These are phyloP conservation scores for Pedetes capensis DNA, from an alignment of 2,113 vertebrate species.

Conservation along the genomic window DNA sequence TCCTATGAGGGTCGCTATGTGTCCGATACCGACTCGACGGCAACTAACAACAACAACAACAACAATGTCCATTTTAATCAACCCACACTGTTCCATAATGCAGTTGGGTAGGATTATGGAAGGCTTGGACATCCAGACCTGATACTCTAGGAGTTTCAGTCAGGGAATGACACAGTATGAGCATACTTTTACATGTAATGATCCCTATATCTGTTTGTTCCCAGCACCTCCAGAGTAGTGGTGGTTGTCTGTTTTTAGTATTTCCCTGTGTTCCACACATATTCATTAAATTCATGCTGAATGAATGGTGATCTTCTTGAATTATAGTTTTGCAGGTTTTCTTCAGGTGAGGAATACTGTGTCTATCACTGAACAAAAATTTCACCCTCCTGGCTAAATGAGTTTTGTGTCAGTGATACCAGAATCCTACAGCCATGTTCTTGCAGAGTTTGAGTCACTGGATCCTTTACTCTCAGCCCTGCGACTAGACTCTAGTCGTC, in stretches of 20 bases:
- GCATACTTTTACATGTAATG: background rate
- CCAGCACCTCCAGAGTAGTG: background rate
- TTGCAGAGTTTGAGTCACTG: conserved; percentile 94
- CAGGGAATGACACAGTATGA: background rate
- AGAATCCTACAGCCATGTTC: conserved; percentile 89
- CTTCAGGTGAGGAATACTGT: background rate
- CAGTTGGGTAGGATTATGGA: background rate
- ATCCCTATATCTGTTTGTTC: background rate
- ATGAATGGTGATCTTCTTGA: conserved; percentile 1
- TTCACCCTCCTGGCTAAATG: conserved; percentile 77
- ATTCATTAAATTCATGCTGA: background rate
- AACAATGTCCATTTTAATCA: background rate
- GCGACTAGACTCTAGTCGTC: conserved; percentile 93
- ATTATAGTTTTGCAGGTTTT: conserved; percentile 57
- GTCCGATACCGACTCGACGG: no score
- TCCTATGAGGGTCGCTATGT: no score
- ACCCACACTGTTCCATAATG: background rate
- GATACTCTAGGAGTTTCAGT: background rate
- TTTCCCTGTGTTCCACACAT: background rate
- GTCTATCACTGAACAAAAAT: background rate
- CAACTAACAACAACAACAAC: no score
- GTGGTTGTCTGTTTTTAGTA: background rate
- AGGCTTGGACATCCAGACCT: background rate
- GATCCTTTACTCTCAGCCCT: conserved; percentile 93
- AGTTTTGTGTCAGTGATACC: conserved; percentile 84